Evolutionary conservation across 37 sponge, comb jelly and placozoan genomes (phyloP).

Genomic region (Dysidea cf. avara): DNA sequence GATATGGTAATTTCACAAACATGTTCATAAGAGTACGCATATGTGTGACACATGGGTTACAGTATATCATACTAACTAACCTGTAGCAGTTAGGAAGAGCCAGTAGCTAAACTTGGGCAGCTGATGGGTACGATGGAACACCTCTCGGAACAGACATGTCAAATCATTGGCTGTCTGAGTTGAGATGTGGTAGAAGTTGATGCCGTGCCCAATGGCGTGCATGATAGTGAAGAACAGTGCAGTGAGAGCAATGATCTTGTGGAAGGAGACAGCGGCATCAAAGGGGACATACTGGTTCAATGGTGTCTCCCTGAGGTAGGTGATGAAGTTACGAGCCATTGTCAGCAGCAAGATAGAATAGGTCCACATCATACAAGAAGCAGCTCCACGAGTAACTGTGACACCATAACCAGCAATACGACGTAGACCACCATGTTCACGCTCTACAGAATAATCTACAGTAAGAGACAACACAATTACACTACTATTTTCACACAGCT

Average conservation of each 20-base stretch:
- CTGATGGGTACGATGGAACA: conserved; percentile 70
- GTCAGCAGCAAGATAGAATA: conserved; percentile 87
- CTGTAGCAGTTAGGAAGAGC: conserved; percentile 92
- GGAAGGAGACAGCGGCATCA: conserved; percentile 83
- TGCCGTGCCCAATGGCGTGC: conserved; percentile 90
- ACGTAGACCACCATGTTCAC: conserved; percentile 83
- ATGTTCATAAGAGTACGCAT: too few relatives aligned
- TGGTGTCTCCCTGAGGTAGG: conserved; percentile 86
- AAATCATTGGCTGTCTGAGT: conserved; percentile 92
- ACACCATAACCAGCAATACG: conserved; percentile 93
- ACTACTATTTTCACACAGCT: too few relatives aligned
- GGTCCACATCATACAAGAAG: conserved; percentile 89
- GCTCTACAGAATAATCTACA: conserved; percentile 85
- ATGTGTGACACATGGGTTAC: too few relatives aligned
- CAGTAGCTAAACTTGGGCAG: conserved; percentile 86
- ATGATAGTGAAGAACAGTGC: conserved; percentile 82
- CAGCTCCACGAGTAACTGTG: conserved; percentile 95
- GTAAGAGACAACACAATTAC: too few relatives aligned
- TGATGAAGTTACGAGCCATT: conserved; percentile 95
- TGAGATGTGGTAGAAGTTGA: conserved; percentile 97
- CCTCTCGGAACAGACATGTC: conserved; percentile 90
- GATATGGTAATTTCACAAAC: too few relatives aligned
- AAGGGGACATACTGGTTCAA: conserved; percentile 91
- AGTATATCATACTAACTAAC: too few relatives aligned
- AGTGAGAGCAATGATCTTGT: conserved; percentile 86